phyloP scores from a whole-genome alignment of 2,888 invertebrate species.

The Stenolophus ochropezus region DNA sequence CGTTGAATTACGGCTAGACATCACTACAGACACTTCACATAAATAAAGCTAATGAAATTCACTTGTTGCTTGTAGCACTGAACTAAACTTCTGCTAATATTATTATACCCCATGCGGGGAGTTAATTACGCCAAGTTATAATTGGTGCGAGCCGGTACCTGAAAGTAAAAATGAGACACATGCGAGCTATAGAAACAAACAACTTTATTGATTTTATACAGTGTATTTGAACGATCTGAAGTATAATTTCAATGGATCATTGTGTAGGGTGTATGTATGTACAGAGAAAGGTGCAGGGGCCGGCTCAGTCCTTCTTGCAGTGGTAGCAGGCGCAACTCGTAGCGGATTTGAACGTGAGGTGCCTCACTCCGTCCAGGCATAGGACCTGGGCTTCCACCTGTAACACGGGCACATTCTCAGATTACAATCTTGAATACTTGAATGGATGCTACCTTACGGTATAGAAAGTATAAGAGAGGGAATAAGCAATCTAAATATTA shows the following conservation, averaged over 20 bases:
- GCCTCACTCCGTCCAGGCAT: conserved; percentile 86
- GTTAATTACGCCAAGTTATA: conserved; percentile 46
- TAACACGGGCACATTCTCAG: too few species aligned
- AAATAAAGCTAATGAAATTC: too few species aligned
- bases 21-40: too few species aligned
- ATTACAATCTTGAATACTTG: too few species aligned
- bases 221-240: conserved; percentile 58
- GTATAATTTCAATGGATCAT: conserved; percentile 51
- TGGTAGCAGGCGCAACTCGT: conserved; percentile 89
- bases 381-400: conserved; percentile 85
- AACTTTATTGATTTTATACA: conserved; percentile 60
- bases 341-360: conserved; percentile 88
- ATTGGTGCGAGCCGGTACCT: conserved; percentile 24
- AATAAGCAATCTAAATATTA: too few species aligned
- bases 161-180: conserved; percentile 46
- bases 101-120: too few species aligned
- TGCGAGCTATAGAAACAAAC: conserved; percentile 56
- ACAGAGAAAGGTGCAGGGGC: conserved; percentile 45
- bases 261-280: conserved; percentile 51
- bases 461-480: too few species aligned
- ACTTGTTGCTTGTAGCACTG: too few species aligned
- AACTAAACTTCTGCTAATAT: too few species aligned
- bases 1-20: too few species aligned
- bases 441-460: too few species aligned
- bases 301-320: conserved; percentile 83